A percentile compares a stretch with the other conserved stretches of the same genome.
phyloP scores from a whole-genome alignment of 2,797 vertebrate genomes.

The Iguana delicatissima region DNA sequence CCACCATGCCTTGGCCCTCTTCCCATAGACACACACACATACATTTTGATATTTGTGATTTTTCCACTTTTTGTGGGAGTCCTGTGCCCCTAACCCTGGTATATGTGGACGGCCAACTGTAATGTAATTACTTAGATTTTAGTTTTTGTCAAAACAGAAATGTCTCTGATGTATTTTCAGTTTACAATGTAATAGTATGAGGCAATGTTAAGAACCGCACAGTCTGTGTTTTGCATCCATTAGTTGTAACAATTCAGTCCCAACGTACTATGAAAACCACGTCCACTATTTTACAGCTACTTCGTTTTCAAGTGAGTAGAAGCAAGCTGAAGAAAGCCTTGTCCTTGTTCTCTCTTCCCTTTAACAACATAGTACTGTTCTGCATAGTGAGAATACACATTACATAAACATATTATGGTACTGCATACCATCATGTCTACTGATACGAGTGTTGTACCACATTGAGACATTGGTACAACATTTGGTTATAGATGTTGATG shows the following conservation, averaged over 20 bases:
- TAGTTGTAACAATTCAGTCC: background rate
- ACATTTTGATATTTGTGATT: no score
- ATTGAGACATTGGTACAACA: no score
- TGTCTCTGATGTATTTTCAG: background rate
- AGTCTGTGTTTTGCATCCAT: background rate
- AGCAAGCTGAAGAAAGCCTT: background rate
- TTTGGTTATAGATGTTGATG: no score
- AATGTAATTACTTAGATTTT: background rate
- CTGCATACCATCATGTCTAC: no score
- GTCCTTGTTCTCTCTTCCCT: background rate
- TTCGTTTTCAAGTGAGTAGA: background rate
- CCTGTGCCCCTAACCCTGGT: no score
- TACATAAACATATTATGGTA: no score
- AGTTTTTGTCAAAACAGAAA: background rate
- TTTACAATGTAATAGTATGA: background rate
- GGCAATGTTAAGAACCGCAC: background rate
- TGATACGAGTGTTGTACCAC: no score
- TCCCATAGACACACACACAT: no score
- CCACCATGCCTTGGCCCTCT: no score
- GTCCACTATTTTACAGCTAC: background rate
- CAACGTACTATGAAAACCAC: background rate
- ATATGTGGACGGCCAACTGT: no score
- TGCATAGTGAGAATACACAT: no score
- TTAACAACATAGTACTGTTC: background rate
- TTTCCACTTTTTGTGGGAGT: no score